Evolutionary conservation across 2,797 vertebrate genomes (phyloP).

Genomic region (Rhodeus uyekii): DNA sequence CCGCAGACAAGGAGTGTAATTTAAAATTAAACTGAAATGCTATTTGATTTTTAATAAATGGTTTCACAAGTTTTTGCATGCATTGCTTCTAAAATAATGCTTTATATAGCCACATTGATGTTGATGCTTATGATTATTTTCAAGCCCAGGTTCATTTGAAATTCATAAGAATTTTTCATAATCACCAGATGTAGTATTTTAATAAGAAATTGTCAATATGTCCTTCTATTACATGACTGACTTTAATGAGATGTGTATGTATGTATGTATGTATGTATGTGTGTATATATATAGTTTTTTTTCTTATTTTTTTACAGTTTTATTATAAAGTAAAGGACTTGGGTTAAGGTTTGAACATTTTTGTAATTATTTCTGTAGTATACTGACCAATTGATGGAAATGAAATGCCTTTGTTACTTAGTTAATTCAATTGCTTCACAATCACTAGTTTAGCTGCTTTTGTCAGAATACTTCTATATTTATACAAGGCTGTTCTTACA

Average conservation of each 20-base stretch:
- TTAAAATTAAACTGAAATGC: conserved; percentile 44
- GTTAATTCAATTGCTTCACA: not conserved
- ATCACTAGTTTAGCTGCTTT: not conserved
- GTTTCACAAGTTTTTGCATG: conserved; percentile 68
- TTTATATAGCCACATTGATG: conserved; percentile 70
- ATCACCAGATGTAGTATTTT: conserved; percentile 56
- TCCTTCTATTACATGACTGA: conserved; percentile 53
- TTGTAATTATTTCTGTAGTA: not conserved
- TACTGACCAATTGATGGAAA: not conserved
- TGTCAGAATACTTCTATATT: not conserved
- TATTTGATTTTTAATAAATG: conserved; percentile 72
- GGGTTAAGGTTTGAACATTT: not conserved
- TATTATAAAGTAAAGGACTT: not conserved
- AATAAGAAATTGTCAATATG: conserved; percentile 64
- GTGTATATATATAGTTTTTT: too few species aligned
- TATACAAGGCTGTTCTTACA: not conserved
- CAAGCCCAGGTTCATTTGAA: conserved; percentile 68
- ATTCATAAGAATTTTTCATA: conserved; percentile 75
- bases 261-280: too few species aligned
- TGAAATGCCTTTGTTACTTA: not conserved
- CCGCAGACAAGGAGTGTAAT: conserved; percentile 27
- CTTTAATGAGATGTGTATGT: too few species aligned
- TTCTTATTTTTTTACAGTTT: too few species aligned
- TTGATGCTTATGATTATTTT: conserved; percentile 73
- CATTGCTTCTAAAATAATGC: conserved; percentile 71